These are phyloP conservation scores for Caenorhabditis sinica DNA, from an alignment of 2,888 invertebrate species.

Conservation along the genomic window DNA sequence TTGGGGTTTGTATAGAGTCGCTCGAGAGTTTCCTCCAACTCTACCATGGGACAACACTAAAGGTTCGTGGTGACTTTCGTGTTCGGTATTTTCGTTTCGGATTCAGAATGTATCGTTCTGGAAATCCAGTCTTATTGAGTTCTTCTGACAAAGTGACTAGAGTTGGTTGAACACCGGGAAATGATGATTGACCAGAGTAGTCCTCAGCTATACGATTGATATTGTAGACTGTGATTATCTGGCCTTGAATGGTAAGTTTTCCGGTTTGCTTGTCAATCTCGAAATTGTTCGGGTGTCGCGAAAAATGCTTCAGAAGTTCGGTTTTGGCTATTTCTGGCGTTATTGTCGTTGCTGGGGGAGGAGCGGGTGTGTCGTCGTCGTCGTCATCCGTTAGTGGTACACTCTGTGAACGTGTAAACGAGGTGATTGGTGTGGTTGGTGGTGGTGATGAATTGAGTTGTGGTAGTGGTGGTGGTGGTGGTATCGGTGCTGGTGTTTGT, in stretches of 20 bases:
- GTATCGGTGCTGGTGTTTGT: not conserved
- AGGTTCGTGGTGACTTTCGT: not conserved
- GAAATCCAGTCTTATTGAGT: not conserved
- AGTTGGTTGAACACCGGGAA: not conserved
- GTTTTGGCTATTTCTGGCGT: not conserved
- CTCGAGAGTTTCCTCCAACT: not conserved
- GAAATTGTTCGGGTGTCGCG: not conserved
- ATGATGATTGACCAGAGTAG: not conserved
- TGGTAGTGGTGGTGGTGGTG: not conserved
- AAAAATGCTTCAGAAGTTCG: not conserved
- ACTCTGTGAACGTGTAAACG: not conserved
- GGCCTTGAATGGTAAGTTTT: not conserved
- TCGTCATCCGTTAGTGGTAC: not conserved
- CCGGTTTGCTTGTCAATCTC: not conserved
- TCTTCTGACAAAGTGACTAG: not conserved
- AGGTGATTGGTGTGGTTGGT: not conserved
- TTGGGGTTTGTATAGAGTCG: not conserved
- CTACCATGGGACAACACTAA: not conserved
- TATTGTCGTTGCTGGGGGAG: not conserved
- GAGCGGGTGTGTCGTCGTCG: no score
- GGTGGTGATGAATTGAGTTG: no score
- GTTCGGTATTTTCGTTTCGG: constrained; percentile 2
- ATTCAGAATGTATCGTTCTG: constrained; percentile 18
- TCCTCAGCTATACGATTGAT: not conserved
- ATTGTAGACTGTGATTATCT: not conserved